Percentiles rank a stretch among this genome's conserved stretches.
These are phyloP conservation scores for Aphelinus certus DNA, from an alignment of 1,140 invertebrate species.

Conservation along the genomic window DNA sequence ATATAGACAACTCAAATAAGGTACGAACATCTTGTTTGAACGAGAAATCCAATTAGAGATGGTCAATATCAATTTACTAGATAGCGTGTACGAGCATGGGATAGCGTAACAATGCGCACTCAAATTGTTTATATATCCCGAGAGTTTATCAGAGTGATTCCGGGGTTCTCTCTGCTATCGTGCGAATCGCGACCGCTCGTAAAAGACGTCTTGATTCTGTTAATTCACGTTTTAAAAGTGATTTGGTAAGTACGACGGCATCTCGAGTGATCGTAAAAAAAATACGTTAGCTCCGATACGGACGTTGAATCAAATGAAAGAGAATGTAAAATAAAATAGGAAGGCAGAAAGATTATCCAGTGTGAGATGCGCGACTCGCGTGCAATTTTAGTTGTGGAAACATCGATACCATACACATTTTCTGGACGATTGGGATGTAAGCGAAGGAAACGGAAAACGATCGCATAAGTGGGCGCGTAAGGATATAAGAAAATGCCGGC, in stretches of 20 bases:
- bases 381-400: too few species aligned
- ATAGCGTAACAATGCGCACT: too few species aligned
- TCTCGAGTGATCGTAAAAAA: slow-evolving; percentile 8
- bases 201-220: slow-evolving; percentile 17
- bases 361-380: too few species aligned
- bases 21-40: too few species aligned
- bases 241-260: slow-evolving; percentile 8
- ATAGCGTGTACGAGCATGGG: too few species aligned
- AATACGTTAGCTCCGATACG: slow-evolving; percentile 24
- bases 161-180: too few species aligned
- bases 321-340: not conserved
- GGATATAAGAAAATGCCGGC: slow-evolving; percentile 21
- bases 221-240: slow-evolving; percentile 20
- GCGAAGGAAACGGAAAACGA: slow-evolving; percentile 3
- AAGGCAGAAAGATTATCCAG: not conserved
- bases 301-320: slow-evolving; percentile 16
- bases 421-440: too few species aligned
- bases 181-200: slow-evolving; percentile 8
- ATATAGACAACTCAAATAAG: too few species aligned
- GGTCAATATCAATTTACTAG: too few species aligned
- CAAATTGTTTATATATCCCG: not conserved
- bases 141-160: not conserved
- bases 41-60: too few species aligned
- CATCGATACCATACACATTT: too few species aligned
- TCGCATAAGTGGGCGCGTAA: slow-evolving; percentile 26